Conservation (phyloP, 2,888 invertebrate genomes). For the Clitarchus hookeri region DNA sequence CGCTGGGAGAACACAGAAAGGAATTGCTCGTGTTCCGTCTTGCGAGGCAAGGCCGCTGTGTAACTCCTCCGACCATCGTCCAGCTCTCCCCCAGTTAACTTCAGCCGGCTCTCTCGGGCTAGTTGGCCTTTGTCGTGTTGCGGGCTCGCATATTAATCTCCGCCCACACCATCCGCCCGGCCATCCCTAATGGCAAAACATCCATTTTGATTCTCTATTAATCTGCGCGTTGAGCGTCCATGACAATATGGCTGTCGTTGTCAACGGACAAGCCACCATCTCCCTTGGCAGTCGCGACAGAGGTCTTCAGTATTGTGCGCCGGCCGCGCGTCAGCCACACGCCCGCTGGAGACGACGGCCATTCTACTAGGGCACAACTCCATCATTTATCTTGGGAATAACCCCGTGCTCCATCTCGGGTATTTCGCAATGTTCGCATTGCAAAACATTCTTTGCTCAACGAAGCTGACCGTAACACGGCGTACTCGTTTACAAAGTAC, state of each 20-base stretch:
- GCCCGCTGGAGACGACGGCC: too few relatives aligned
- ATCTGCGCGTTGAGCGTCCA: background rate
- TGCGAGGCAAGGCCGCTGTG: background rate
- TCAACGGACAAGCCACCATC: background rate
- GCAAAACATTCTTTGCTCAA: too few relatives aligned
- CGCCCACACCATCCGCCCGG: too few relatives aligned
- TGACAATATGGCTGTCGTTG: background rate
- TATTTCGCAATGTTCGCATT: too few relatives aligned
- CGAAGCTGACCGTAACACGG: too few relatives aligned
- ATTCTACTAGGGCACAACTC: too few relatives aligned
- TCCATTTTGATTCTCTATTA: background rate
- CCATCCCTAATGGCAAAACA: background rate
- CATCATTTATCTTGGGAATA: too few relatives aligned
- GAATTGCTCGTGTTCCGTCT: conserved; percentile 9
- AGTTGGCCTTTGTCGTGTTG: background rate
- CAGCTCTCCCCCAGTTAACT: background rate
- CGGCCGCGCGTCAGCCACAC: too few relatives aligned
- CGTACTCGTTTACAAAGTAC: too few relatives aligned
- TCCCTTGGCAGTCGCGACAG: too few relatives aligned
- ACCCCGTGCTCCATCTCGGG: too few relatives aligned
- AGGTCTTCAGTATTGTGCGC: too few relatives aligned
- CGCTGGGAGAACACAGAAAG: background rate
- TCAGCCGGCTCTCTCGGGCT: background rate
- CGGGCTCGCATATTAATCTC: background rate
- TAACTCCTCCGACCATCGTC: background rate